phyloP scores from a whole-genome alignment of 2,113 vertebrate species.

The Copsychus sechellarum region DNA sequence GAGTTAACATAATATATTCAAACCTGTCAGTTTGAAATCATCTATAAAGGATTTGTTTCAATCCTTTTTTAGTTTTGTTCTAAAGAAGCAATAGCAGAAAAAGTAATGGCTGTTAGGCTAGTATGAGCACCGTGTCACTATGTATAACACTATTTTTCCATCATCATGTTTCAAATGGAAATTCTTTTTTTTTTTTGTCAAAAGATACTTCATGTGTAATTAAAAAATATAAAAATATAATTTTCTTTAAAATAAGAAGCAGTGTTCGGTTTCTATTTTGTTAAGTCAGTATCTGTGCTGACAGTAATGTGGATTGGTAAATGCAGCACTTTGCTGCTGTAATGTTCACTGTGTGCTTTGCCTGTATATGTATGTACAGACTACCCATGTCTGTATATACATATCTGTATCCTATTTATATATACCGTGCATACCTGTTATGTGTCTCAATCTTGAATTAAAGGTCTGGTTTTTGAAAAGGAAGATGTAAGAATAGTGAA shows the following conservation, averaged over 20 bases:
- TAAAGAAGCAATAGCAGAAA: neutral
- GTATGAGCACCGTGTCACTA: neutral
- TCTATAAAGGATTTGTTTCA: neutral
- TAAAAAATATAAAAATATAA: neutral
- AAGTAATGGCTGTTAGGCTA: neutral
- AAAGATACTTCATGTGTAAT: neutral
- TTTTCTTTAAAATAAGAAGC: neutral
- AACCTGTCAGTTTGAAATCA: constrained; percentile 54
- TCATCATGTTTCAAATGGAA: neutral
- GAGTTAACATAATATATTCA: constrained; percentile 76
- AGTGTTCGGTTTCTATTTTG: neutral
- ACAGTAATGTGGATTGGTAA: neutral
- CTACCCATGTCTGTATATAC: neutral
- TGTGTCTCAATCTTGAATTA: neutral
- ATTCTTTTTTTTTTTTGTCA: neutral
- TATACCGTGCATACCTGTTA: neutral
- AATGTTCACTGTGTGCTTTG: neutral
- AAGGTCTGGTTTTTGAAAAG: neutral
- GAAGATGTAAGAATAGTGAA: neutral
- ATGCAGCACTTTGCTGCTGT: neutral
- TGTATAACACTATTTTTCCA: neutral
- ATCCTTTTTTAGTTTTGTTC: neutral
- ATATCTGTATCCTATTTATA: neutral
- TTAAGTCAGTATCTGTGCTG: neutral
- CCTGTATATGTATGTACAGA: neutral